These are phyloP conservation scores for Eupithecia tripunctaria DNA, from an alignment of 2,888 invertebrate species.

Conservation along the genomic window DNA sequence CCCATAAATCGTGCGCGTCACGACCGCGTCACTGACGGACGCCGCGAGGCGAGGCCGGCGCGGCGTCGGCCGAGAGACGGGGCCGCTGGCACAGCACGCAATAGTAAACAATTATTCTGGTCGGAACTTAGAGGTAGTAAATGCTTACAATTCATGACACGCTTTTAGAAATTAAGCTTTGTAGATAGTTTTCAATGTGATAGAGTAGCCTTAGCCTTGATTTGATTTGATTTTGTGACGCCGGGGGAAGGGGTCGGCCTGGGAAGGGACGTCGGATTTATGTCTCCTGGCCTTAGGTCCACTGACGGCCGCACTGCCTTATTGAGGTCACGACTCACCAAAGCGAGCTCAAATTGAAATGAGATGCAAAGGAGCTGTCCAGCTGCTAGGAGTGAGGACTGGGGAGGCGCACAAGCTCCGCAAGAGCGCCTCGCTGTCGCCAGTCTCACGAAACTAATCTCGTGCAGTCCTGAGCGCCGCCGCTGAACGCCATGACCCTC, in stretches of 20 bases:
- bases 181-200: neutral
- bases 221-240: too few species aligned
- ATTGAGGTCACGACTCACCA: too few species aligned
- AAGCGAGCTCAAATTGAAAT: neutral
- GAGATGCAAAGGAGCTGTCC: neutral
- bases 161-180: neutral
- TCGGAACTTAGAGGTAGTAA: neutral
- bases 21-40: slow-evolving; percentile 15
- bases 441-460: too few species aligned
- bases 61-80: neutral
- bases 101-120: neutral
- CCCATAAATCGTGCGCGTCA: slow-evolving; percentile 54
- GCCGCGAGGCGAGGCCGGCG: neutral
- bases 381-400: neutral
- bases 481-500: too few species aligned
- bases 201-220: neutral
- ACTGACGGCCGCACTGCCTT: too few species aligned
- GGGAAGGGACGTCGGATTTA: neutral
- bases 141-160: neutral
- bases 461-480: too few species aligned
- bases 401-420: too few species aligned
- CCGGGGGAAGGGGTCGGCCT: neutral
- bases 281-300: neutral
- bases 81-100: too few species aligned
- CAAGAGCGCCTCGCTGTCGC: too few species aligned